Evolutionary conservation across 2,113 vertebrate species (phyloP).

Genomic region (Indicator indicator): DNA sequence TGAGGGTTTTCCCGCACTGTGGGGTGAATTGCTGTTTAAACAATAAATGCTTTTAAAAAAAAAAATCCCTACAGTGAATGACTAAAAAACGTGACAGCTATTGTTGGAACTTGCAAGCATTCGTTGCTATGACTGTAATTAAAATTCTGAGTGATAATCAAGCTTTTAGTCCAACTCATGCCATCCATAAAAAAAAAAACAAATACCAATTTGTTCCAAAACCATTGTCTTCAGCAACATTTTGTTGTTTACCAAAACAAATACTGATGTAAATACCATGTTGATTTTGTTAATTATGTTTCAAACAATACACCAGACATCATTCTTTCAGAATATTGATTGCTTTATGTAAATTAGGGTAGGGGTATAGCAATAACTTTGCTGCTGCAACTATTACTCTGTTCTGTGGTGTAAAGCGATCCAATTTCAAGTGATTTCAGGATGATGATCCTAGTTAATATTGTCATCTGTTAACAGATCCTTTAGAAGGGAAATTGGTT

Average conservation of each 20-base stretch:
- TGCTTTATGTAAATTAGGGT: conserved; percentile 20
- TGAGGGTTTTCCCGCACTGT: not conserved
- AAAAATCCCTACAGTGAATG: not conserved
- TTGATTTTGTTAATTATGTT: conserved; percentile 50
- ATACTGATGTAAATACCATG: conserved; percentile 12
- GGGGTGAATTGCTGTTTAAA: not conserved
- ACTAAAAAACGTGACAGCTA: not conserved
- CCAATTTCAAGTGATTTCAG: not conserved
- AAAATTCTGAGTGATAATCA: conserved; percentile 34
- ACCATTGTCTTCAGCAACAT: conserved; percentile 5
- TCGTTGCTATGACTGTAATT: conserved; percentile 10
- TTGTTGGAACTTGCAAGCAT: not conserved
- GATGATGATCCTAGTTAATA: not conserved
- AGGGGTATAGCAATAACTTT: not conserved
- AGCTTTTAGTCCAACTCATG: not conserved
- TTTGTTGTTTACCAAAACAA: conserved; percentile 49
- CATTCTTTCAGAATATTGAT: conserved; percentile 33
- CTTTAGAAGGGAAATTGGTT: not conserved
- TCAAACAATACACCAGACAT: not conserved
- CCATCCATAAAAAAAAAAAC: not conserved
- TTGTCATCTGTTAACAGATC: not conserved
- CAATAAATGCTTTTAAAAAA: not conserved
- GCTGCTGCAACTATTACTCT: not conserved
- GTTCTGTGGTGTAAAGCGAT: not conserved
- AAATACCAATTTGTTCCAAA: conserved; percentile 11